Evolutionary conservation across 2,888 invertebrate genomes (phyloP), one percentile per base, ranked within the genome.

Genomic region (Sarcophaga rosellei): DNA sequence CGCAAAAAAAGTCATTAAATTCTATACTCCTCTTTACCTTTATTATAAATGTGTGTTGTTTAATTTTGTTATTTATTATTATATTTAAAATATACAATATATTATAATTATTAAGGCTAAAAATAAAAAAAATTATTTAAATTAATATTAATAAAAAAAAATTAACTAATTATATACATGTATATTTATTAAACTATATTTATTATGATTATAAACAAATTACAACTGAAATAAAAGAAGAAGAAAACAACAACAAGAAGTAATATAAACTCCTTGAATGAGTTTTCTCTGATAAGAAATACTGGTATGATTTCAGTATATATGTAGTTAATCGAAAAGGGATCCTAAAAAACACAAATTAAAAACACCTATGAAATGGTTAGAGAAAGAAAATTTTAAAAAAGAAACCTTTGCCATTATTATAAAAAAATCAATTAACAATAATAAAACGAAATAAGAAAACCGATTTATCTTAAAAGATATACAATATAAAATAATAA

Each of bases 11-110:
- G 88, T 89, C 88, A 88, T 89, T 86, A 88, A 90, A 81, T 86
- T 89, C 72, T 81, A 89, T 89, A 89, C 89, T 91, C 89, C 89
- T 80, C 72, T 73, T 53, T 78, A 69, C 57, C 79, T 78, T 81
- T 81, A 85, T 76, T 84, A 87, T 87, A 81, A 86, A 87, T 91
- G 91, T 92, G 92, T 91, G 91, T 91, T 91, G 90, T 91, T 84
- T 86, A 84, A 79, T 84, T 91, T 91, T 91, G 90, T 91, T 91
- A 92, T 90, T 91, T 91, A 90, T 88, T 91, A 89, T 89, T 90
- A 90, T 90, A 83, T 81, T 85, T 82, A 76, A 84, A 85, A 76
- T 87, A 81, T 85, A 85, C 63, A 75, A 76, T 72, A 73, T 73
- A 73, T 74, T 72, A 45, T 84, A 79, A 79, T 69, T 81, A 81